Conservation (phyloP, 2,797 vertebrate species). For the Brotula barbata region DNA sequence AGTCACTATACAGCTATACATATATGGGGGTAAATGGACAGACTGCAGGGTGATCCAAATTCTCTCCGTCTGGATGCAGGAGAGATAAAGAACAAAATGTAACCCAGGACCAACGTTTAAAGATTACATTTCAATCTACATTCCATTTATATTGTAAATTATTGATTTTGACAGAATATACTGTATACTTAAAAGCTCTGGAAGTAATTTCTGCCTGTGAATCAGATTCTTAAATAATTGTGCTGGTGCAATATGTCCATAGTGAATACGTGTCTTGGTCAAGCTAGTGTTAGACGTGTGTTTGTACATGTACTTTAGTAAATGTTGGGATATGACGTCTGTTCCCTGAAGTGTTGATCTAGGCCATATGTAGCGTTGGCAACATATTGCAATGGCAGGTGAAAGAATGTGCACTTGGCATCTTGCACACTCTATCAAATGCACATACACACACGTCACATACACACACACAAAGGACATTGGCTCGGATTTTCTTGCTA, state of each 20-base stretch:
- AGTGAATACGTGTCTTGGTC: constrained; percentile 13
- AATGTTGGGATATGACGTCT: constrained; percentile 55
- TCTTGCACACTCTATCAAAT: constrained; percentile 37
- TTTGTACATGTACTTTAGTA: constrained; percentile 50
- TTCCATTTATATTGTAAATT: not conserved
- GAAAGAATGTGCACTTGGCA: constrained; percentile 66
- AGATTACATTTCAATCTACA: not conserved
- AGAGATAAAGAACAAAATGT: not conserved
- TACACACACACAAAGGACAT: constrained; percentile 34
- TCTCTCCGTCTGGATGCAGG: not conserved
- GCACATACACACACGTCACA: constrained; percentile 24
- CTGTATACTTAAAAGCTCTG: not conserved
- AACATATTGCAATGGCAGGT: constrained; percentile 61
- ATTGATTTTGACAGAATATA: not conserved
- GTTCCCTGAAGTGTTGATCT: constrained; percentile 66
- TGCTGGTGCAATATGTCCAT: constrained; percentile 11
- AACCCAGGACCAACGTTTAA: not conserved
- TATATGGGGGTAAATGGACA: not conserved
- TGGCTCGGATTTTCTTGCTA: constrained; percentile 54
- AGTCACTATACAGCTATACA: not conserved
- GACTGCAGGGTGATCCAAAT: not conserved
- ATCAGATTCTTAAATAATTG: constrained; percentile 13
- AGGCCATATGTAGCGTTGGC: constrained; percentile 74
- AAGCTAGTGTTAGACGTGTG: constrained; percentile 56
- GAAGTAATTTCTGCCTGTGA: not conserved